Percentiles rank a stretch among this genome's conserved stretches.
These are phyloP conservation scores for Sebastes vulpes DNA, from an alignment of 2,797 vertebrate genomes.

Conservation along the genomic window DNA sequence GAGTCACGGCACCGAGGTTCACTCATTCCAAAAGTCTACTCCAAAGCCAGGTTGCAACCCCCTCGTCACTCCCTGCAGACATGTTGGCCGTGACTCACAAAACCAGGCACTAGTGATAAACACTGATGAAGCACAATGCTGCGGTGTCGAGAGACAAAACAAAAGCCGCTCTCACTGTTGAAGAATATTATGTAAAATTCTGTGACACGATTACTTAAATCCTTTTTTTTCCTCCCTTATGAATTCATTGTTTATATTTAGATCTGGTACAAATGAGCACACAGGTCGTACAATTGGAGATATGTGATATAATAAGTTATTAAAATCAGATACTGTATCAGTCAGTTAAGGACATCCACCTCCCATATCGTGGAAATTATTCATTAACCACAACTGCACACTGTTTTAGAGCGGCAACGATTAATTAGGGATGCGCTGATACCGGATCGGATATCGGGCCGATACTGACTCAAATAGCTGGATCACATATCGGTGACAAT, in stretches of 20 bases:
- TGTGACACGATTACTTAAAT: background rate
- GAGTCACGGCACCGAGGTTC: conserved; percentile 32
- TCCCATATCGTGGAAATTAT: background rate
- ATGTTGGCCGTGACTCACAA: conserved; percentile 27
- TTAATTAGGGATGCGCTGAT: too few species aligned
- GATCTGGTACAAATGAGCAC: background rate
- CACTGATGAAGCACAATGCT: background rate
- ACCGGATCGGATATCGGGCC: too few species aligned
- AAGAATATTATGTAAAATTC: conserved; percentile 12
- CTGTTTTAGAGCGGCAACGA: too few species aligned
- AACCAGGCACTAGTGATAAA: background rate
- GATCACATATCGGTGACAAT: too few species aligned
- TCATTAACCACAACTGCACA: background rate
- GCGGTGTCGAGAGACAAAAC: background rate
- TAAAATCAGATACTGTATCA: background rate
- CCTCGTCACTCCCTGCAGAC: conserved; percentile 7
- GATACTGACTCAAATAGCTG: too few species aligned
- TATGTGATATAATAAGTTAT: background rate
- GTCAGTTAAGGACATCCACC: background rate
- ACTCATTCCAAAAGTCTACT: conserved; percentile 12
- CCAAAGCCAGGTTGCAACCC: conserved; percentile 8
- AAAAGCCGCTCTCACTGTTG: background rate
- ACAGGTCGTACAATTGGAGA: background rate
- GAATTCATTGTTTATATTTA: background rate
- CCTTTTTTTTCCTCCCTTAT: background rate